Evolutionary conservation across 2,888 invertebrate species (phyloP).

Genomic region (Endomychus coccineus): DNA sequence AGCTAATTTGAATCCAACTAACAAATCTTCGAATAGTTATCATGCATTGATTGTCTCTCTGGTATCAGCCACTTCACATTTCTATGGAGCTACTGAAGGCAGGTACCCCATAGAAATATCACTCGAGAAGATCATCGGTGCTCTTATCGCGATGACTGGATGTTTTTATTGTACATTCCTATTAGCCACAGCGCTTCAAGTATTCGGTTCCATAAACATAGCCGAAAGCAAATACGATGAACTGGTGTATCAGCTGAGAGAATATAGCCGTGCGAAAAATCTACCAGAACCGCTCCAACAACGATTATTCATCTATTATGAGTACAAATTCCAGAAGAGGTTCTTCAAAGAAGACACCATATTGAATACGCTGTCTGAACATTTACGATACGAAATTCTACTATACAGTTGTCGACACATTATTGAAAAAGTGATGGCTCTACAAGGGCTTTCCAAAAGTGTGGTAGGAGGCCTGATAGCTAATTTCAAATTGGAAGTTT

Average conservation of each 20-base stretch:
- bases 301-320: conserved; percentile 46
- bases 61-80: conserved; percentile 26
- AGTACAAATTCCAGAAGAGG: conserved; percentile 46
- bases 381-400: conserved; percentile 42
- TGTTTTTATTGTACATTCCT: conserved; percentile 27
- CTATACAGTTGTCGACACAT: conserved; percentile 44
- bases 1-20: conserved; percentile 11
- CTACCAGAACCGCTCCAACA: conserved; percentile 44
- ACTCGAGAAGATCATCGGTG: conserved; percentile 23
- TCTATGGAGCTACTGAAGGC: conserved; percentile 29
- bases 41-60: conserved; percentile 22
- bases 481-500: conserved; percentile 41
- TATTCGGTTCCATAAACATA: conserved; percentile 30
- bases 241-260: conserved; percentile 46
- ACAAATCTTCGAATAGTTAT: conserved; percentile 4
- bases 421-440: conserved; percentile 44
- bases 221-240: conserved; percentile 43
- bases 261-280: conserved; percentile 49
- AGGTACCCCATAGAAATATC: conserved; percentile 16
- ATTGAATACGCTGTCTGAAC: conserved; percentile 33
- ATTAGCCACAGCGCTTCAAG: conserved; percentile 28
- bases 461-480: conserved; percentile 41
- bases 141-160: conserved; percentile 26
- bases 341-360: conserved; percentile 47
- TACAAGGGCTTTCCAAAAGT: conserved; percentile 40